Evolutionary conservation across 2,888 invertebrate species (phyloP).

Genomic region (Lymantria monacha): DNA sequence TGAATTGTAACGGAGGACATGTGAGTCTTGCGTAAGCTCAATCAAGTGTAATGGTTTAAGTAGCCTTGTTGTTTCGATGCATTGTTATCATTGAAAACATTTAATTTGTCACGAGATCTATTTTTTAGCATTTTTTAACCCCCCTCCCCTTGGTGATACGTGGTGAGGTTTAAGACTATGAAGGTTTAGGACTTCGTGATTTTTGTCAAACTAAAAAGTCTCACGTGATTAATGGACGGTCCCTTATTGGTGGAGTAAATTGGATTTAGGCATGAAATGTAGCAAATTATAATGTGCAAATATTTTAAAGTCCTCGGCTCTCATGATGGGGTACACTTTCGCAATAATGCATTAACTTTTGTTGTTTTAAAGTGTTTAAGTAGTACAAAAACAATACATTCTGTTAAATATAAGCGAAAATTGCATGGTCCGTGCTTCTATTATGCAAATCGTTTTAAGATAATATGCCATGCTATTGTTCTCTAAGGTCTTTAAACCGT

Average conservation of each 20-base stretch:
- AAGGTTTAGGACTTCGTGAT: no score
- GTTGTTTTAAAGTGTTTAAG: slow-evolving; percentile 22
- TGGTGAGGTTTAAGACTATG: no score
- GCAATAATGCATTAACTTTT: slow-evolving; percentile 36
- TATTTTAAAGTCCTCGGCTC: no score
- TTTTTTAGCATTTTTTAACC: no score
- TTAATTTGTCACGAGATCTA: slow-evolving; percentile 27
- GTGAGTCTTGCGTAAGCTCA: slow-evolving; percentile 23
- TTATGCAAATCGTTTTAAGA: slow-evolving; percentile 23
- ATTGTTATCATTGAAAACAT: slow-evolving; percentile 29
- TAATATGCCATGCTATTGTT: slow-evolving; percentile 13
- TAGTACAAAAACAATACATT: slow-evolving; percentile 10
- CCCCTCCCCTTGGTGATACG: no score
- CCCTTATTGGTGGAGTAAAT: slow-evolving; percentile 18
- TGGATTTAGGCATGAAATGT: no score
- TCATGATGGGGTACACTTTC: slow-evolving; percentile 27
- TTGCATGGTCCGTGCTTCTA: slow-evolving; percentile 5
- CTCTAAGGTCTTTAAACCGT: slow-evolving; percentile 11
- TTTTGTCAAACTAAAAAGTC: no score
- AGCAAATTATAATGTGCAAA: no score
- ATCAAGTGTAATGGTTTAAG: slow-evolving; percentile 23
- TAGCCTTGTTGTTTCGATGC: slow-evolving; percentile 27
- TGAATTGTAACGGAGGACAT: slow-evolving; percentile 12
- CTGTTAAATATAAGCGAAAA: slow-evolving; percentile 15
- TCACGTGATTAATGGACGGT: no score